Evolutionary conservation across 1,140 invertebrate genomes (phyloP), one percentile per base, ranked within the genome.

Genomic region (Sarcophaga peregrina): DNA sequence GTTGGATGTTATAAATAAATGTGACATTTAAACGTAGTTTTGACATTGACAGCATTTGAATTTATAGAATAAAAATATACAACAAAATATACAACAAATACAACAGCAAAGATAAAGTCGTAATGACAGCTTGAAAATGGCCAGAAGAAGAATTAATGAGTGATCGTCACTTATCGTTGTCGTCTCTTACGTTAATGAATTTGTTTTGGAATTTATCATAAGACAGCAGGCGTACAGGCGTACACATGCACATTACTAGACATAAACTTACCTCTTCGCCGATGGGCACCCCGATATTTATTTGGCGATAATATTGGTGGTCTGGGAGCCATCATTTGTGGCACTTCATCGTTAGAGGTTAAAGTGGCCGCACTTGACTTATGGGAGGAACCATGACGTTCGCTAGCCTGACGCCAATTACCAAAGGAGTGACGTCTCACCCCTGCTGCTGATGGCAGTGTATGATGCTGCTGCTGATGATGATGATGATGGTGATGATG

Each of bases 321-420:
- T 11, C 88, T 85, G 9, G 89, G 89, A 3, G 89, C 89, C 86
- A 90, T 83, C 87, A 90, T 89, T 84, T 85, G 88, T 80, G 89
- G 89, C 84, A 90, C 89, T 86, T 90, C 89, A 86, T 90, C 89
- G 84, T 88, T 87, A 17, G 87, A 86, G 15, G 86, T 86, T 75
- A 86, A 83, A 10, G 83, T 86, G 84, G 87, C 84, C n/a, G 11
- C 72, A 82, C 83, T 85, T 73, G 85, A 85, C 37, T 87, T 87
- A 10, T 88, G 83, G 20, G 62, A 10, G 10, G 75, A 78, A 47
- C 78, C 80, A 58, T 85, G 83, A 20, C 83, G 84, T 54, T 86
- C 82, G 37, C 82, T 86, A 13, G 84, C 80, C 48, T 89, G 88
- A 74, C 86, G 85, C 88, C 87, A 90, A 85, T 90, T 90, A 80